Evolutionary conservation across 2,797 vertebrate genomes (phyloP).

Genomic region (Meda fulgida): DNA sequence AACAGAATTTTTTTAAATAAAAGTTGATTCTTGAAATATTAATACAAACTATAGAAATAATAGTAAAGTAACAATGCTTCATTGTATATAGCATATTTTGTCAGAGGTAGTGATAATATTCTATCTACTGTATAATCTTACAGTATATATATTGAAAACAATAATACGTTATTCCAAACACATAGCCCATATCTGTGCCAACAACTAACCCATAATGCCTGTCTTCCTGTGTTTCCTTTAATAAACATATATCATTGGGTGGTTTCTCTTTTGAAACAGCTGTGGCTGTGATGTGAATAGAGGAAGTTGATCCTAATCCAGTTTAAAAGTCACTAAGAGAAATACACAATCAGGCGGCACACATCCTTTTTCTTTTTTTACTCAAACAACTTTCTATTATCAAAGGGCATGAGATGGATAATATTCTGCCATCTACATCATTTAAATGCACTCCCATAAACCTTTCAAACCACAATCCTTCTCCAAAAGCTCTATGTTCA

Average conservation of each 20-base stretch:
- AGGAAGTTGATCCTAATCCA: slow-evolving; percentile 10
- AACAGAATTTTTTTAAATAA: not conserved
- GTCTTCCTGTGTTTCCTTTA: not conserved
- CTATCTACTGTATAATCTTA: not conserved
- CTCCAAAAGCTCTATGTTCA: not conserved
- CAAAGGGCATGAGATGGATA: not conserved
- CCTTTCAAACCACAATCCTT: not conserved
- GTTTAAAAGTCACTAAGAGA: not conserved
- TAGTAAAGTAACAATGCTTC: not conserved
- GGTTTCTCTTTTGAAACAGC: not conserved
- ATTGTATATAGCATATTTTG: not conserved
- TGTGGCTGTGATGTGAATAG: not conserved
- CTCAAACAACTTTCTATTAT: not conserved
- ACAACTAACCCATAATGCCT: not conserved
- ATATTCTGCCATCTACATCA: not conserved
- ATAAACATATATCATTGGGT: not conserved
- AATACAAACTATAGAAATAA: not conserved
- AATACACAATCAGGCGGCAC: not conserved
- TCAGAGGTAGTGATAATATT: not conserved
- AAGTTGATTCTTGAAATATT: not conserved
- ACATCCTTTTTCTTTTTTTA: not conserved
- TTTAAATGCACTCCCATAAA: not conserved
- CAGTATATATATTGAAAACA: not conserved
- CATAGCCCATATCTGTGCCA: not conserved
- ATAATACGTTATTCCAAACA: not conserved